Conservation (phyloP, 2,888 invertebrate genomes). For the Pseudococcus longispinus region DNA sequence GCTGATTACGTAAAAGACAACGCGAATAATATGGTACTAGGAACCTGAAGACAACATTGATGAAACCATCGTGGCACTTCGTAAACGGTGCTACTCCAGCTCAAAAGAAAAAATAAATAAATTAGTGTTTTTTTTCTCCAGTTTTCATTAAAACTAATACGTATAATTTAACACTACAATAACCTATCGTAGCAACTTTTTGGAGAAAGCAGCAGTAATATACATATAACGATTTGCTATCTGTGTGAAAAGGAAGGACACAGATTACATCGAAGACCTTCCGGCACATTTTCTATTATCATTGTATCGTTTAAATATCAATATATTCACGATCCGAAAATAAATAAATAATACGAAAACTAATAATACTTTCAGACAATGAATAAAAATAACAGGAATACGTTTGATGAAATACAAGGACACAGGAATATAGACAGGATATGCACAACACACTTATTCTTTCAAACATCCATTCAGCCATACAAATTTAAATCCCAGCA, state of each 20-base stretch:
- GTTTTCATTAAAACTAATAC: neutral
- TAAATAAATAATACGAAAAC: neutral
- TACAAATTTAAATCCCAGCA: constrained; percentile 51
- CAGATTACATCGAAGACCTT: neutral
- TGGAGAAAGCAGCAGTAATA: neutral
- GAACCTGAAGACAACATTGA: constrained; percentile 51
- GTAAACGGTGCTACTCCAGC: constrained; percentile 37
- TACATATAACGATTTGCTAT: neutral
- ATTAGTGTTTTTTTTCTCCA: constrained; percentile 20
- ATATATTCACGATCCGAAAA: neutral
- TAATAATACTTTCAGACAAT: neutral
- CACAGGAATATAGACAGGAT: neutral
- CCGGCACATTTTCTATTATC: neutral
- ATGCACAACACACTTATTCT: constrained; percentile 20
- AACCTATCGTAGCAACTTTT: neutral
- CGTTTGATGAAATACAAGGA: neutral
- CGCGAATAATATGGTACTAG: constrained; percentile 8
- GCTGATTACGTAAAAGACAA: neutral
- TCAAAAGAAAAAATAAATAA: constrained; percentile 51
- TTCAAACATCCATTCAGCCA: constrained; percentile 37
- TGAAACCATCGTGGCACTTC: constrained; percentile 45
- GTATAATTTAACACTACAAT: neutral
- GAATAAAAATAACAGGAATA: neutral
- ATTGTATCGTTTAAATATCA: neutral
- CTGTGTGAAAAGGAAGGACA: neutral